Conservation (phyloP, 2,113 vertebrate genomes). For the Xyliphius kryptos region DNA sequence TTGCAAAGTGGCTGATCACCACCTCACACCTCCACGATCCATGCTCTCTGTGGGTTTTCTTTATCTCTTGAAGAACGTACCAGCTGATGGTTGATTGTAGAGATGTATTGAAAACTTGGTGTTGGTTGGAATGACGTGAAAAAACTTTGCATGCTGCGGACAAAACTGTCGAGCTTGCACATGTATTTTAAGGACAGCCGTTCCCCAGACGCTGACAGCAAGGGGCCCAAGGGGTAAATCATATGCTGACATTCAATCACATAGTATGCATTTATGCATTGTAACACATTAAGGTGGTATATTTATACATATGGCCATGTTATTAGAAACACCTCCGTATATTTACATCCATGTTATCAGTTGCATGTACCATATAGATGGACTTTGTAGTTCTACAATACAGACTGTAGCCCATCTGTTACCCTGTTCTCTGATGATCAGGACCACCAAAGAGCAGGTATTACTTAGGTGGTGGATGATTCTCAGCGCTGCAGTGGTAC, state of each 20-base stretch:
- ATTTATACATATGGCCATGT: neutral
- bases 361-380: too few species aligned
- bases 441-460: too few species aligned
- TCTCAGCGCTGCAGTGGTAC: too few species aligned
- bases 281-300: neutral
- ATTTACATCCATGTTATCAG: too few species aligned
- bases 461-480: too few species aligned
- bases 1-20: too few species aligned
- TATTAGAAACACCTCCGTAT: neutral
- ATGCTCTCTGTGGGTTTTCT: neutral
- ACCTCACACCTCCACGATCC: too few species aligned
- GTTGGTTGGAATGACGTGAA: too few species aligned
- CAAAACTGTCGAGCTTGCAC: conserved; percentile 35
- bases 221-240: conserved; percentile 35
- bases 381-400: too few species aligned
- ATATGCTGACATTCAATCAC: conserved; percentile 9
- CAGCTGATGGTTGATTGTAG: neutral
- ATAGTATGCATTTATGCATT: neutral
- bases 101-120: too few species aligned
- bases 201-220: conserved; percentile 31
- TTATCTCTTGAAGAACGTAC: neutral
- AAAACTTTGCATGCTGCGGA: conserved; percentile 17
- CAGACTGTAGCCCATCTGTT: too few species aligned
- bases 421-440: too few species aligned
- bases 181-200: conserved; percentile 39